Percentiles rank a stretch among this genome's conserved stretches.
Evolutionary conservation across 2,888 invertebrate species (phyloP).

Genomic region (Trichacis sp.): DNA sequence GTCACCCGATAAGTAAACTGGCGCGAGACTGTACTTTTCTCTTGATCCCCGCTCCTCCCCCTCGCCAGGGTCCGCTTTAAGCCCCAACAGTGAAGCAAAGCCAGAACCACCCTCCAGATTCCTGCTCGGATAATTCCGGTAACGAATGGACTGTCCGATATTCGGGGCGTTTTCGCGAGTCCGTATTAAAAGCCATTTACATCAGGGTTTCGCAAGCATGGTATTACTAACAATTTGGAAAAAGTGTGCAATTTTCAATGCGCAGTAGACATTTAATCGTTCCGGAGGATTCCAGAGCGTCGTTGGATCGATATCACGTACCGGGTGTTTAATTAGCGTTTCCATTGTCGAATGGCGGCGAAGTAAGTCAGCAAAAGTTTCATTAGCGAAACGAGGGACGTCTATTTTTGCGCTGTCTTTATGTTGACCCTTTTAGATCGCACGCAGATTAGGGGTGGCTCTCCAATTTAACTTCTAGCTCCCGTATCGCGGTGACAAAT

Average conservation of each 20-base stretch:
- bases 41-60: conserved; percentile 33
- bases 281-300: no score
- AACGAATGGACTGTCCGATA: conserved; percentile 50
- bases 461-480: conserved; percentile 38
- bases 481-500: conserved; percentile 61
- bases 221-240: no score
- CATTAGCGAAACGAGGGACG: conserved; percentile 10
- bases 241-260: no score
- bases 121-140: conserved; percentile 54
- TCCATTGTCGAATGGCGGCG: neutral
- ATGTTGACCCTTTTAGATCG: conserved; percentile 18
- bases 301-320: neutral
- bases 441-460: conserved; percentile 7
- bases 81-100: conserved; percentile 33
- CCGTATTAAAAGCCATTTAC: conserved; percentile 54
- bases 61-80: conserved; percentile 41
- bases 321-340: neutral
- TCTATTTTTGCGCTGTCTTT: conserved; percentile 17
- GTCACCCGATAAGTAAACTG: conserved; percentile 55
- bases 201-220: conserved; percentile 39
- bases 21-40: conserved; percentile 36
- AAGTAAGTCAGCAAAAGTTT: conserved; percentile 3
- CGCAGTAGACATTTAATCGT: no score
- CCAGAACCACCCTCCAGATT: conserved; percentile 52
- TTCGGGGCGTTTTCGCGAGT: conserved; percentile 44